Conservation (phyloP, 2,113 vertebrate genomes). For the Mirza zaza region DNA sequence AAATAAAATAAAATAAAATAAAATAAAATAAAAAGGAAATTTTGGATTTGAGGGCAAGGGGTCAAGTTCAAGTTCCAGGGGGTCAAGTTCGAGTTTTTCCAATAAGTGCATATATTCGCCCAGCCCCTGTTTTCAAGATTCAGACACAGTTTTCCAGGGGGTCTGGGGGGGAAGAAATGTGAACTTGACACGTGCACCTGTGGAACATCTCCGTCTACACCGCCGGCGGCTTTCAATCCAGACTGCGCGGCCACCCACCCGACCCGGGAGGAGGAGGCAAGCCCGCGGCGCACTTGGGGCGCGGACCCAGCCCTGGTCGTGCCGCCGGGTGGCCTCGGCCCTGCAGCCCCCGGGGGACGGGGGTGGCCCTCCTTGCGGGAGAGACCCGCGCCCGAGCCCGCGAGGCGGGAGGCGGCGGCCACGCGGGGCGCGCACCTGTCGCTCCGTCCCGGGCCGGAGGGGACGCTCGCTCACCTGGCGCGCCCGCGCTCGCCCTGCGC, state of each 20-base stretch:
- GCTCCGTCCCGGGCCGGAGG: neutral
- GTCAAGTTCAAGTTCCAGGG: neutral
- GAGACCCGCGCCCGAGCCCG: rapidly evolving
- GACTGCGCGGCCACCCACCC: neutral
- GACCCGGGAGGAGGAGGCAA: neutral
- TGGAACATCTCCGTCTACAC: neutral
- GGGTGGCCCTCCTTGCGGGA: neutral
- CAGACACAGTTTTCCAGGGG: neutral
- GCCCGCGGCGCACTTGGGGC: neutral
- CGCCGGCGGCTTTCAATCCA: neutral
- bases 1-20: no score
- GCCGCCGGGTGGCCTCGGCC: neutral
- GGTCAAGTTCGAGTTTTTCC: neutral
- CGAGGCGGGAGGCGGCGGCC: neutral
- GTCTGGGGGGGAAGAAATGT: neutral
- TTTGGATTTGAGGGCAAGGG: neutral
- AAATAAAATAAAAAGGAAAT: neutral
- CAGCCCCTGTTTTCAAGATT: slow-evolving; percentile 19
- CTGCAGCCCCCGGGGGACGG: neutral
- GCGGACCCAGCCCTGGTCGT: neutral
- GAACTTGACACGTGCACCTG: neutral
- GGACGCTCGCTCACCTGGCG: neutral
- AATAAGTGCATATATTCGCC: neutral
- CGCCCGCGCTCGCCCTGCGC: neutral
- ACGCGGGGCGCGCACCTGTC: neutral